Base-by-base conservation (phyloP, 2,888 invertebrate species). In the Ferdinandea cuprea region DNA sequence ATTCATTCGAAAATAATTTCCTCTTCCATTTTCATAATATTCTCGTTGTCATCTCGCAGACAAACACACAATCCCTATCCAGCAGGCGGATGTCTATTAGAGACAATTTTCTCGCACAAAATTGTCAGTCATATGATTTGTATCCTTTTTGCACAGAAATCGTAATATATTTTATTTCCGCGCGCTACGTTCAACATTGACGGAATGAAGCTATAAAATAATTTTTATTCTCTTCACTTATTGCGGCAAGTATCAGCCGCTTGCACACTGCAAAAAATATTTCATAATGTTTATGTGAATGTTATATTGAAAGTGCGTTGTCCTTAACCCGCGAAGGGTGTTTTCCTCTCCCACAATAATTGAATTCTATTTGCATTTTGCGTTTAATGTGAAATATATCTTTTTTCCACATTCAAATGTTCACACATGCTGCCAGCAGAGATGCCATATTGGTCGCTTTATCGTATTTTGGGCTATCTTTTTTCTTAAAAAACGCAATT, bases 131-230 rank as follows among this genome's bases (percentile, higher is more conserved):
- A 8, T 30, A 59, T 42, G 59, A 44, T 59, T 32, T 59, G 6
- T 44, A 32, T 25, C 19, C 17, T 44, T 21, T 37, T 37, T 37
- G 9, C 15, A 21, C n/a, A n/a, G 9, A 9, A 40, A 17, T 30
- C 13, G 21, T 46, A 21, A 46, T 32, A 46, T 32, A 61, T 61
- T 61, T 35, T n/a, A 61, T 61, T 59, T 44, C 13, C 17, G 2
- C n/a, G n/a, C n/a, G n/a, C n/a, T n/a, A n/a, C n/a, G n/a, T n/a
- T 17, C 17, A 61, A 46, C 19, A 21, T n/a, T 61, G 46, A 40
- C 5, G 25, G 25, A 3, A 35, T 9, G 9, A 35, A 11, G 44
- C 44, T 19, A 19, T 63, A n/a, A 61, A 50, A 63, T 50, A 21
- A 17, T 63, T 11, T 28, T 37, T 63, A 25, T 50, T 21, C 25